A percentile compares a stretch with the other conserved stretches of the same genome.
phyloP scores from a whole-genome alignment of 2,797 vertebrate genomes.

The Sarcophilus harrisii region DNA sequence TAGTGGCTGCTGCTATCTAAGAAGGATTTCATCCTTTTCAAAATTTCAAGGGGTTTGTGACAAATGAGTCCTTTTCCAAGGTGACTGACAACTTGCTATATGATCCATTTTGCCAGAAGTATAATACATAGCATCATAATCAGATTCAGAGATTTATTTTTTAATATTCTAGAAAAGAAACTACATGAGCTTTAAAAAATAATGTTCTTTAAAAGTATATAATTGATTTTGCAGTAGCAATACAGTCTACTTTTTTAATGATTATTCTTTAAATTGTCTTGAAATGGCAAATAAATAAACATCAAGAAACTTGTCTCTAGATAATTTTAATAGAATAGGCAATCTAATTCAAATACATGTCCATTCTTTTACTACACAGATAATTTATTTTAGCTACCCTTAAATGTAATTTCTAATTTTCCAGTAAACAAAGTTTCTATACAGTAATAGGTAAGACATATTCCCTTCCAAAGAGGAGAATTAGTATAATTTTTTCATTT shows the following conservation, averaged over 20 bases:
- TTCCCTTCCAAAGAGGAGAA: not conserved
- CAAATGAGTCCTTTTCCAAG: conserved; percentile 68
- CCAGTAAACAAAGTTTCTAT: not conserved
- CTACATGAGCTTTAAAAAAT: conserved; percentile 7
- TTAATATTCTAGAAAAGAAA: conserved; percentile 56
- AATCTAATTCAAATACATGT: not conserved
- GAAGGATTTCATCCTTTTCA: conserved; percentile 73
- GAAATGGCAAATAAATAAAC: conserved; percentile 38
- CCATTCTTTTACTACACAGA: conserved; percentile 4
- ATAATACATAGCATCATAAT: conserved; percentile 13
- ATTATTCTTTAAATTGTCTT: conserved; percentile 28
- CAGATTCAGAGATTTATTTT: conserved; percentile 38
- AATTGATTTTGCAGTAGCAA: conserved; percentile 54
- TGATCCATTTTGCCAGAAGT: conserved; percentile 68
- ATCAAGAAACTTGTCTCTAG: not conserved
- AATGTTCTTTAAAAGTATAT: conserved; percentile 20
- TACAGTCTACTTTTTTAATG: not conserved
- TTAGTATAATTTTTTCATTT: not conserved
- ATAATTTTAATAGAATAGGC: not conserved
- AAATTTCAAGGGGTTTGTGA: conserved; percentile 72
- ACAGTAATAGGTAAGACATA: not conserved
- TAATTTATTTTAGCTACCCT: conserved; percentile 34
- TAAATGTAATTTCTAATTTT: conserved; percentile 24
- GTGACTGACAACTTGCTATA: conserved; percentile 60
- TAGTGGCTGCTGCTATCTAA: conserved; percentile 68